Base-by-base conservation (phyloP, 1,140 invertebrate species). In the Pachyrhynchus sulphureomaculatus region DNA sequence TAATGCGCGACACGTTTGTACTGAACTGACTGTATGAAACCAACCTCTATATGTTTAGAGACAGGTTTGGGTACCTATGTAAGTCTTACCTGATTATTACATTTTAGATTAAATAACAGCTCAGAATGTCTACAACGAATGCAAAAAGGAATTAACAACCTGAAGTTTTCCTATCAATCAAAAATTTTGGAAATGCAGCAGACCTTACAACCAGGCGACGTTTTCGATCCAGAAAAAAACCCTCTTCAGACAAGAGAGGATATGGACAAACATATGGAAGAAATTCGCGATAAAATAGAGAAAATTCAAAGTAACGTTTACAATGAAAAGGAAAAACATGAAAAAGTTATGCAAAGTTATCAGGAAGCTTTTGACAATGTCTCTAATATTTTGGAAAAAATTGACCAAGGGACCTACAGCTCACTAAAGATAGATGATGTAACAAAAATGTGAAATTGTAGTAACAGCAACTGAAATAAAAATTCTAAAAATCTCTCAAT, bases 101-200 rank as follows among this genome's bases (percentile, higher is more conserved):
- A n/a, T 48, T 39, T 41, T 21, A 69, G 66, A 48, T 39, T 76
- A 24, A 65, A 65, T 32, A 60, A 61, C 20, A 74, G 69, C 48
- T 66, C 67, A 4, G 63, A 58, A 34, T 74, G 64, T 54, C 44
- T 76, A 23, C 51, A 66, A 6, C 63, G 67, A 37, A 73, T 72
- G n/a, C 70, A 71, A 53, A 72, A 71, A 36, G 67, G 68, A 23
- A 67, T 76, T 33, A 68, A 76, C 33, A 73, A 74, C 36, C 59
- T 75, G 1, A 67, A 67, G 37, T 71, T 71, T 53, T 62, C 66
- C 4, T 74, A 68, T 51, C 64, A 75, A 49, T 62, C 56, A 17
- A 65, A 69, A 55, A 56, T 69, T 5, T 41, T 56, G 8, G 58
- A 68, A 23, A 51, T 60, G 33, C 32, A 67, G 12, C 55, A 52